Evolutionary conservation across 1,140 invertebrate genomes (phyloP).

Genomic region (Trypoxylus dichotomus): DNA sequence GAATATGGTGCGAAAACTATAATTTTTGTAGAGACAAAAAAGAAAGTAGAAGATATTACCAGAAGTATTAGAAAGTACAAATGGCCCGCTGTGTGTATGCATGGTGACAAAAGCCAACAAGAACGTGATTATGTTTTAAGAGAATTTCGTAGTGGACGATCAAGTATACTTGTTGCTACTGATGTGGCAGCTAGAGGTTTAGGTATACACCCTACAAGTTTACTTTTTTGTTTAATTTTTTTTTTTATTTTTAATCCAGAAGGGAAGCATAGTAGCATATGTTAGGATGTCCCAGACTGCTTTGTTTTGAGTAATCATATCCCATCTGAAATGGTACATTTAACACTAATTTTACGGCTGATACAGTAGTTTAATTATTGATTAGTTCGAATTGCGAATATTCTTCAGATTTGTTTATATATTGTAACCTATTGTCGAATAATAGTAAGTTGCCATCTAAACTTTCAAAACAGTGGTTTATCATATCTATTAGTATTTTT

Average conservation of each 20-base stretch:
- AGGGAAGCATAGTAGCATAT: slow-evolving; percentile 35
- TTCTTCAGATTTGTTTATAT: slow-evolving; percentile 2
- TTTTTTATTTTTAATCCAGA: slow-evolving; percentile 5
- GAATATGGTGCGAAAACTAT: slow-evolving; percentile 90
- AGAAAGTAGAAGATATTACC: slow-evolving; percentile 93
- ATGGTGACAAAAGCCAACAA: slow-evolving; percentile 96
- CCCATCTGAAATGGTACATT: slow-evolving; percentile 23
- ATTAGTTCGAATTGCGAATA: background rate
- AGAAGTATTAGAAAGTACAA: slow-evolving; percentile 86
- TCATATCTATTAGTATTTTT: background rate
- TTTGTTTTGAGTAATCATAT: slow-evolving; percentile 28
- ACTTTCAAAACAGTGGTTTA: slow-evolving; percentile 19
- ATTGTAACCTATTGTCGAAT: background rate
- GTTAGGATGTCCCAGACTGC: slow-evolving; percentile 42
- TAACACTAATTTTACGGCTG: slow-evolving; percentile 6
- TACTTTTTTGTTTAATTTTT: background rate
- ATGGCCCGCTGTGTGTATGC: slow-evolving; percentile 90
- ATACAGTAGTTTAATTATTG: background rate
- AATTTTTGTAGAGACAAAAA: slow-evolving; percentile 96
- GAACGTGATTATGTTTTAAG: slow-evolving; percentile 93
- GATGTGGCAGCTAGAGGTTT: slow-evolving; percentile 96
- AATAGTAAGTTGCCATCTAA: background rate
- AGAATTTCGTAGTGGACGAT: slow-evolving; percentile 90
- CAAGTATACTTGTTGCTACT: slow-evolving; percentile 93
- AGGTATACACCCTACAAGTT: slow-evolving; percentile 69